A percentile compares a stretch with the other conserved stretches of the same genome.
phyloP scores from a whole-genome alignment of 2,888 invertebrate species.

The Scaptomyza tumidula region DNA sequence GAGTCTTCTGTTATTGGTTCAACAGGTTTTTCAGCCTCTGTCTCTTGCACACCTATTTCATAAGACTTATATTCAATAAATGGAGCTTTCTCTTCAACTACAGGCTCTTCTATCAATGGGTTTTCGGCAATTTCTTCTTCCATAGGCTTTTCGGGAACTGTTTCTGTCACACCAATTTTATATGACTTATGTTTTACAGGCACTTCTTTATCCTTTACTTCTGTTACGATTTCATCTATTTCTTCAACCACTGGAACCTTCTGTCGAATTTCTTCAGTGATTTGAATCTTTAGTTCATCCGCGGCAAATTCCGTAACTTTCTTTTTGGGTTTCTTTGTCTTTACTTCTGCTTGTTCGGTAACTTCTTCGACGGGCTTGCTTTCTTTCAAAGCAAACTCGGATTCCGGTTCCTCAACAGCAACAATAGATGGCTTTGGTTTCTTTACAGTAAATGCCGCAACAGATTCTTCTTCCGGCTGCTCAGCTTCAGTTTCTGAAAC shows the following conservation, averaged over 20 bases:
- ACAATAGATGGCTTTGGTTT: constrained; percentile 56
- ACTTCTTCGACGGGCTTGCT: constrained; percentile 73
- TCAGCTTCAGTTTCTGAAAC: constrained; percentile 52
- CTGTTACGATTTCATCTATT: constrained; percentile 62
- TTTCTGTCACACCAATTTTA: constrained; percentile 72
- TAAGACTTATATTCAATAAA: constrained; percentile 64
- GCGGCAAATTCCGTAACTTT: constrained; percentile 70
- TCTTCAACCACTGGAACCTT: constrained; percentile 71
- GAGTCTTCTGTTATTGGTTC: constrained; percentile 53
- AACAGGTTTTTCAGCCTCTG: constrained; percentile 54
- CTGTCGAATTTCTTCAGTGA: constrained; percentile 72
- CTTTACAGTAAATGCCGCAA: constrained; percentile 66
- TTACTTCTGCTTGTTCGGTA: constrained; percentile 68
- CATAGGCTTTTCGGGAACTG: constrained; percentile 53
- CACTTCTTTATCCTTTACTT: constrained; percentile 41
- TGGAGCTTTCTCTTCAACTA: constrained; percentile 36
- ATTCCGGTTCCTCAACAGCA: constrained; percentile 61
- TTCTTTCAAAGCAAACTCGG: constrained; percentile 65
- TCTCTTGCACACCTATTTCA: constrained; percentile 71
- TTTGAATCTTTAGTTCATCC: constrained; percentile 75
- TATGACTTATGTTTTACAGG: constrained; percentile 63
- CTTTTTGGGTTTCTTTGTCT: constrained; percentile 75
- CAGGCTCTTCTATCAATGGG: constrained; percentile 31
- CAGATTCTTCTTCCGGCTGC: constrained; percentile 61
- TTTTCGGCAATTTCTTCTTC: constrained; percentile 57